Evolutionary conservation across 2,113 vertebrate species (phyloP).

Genomic region (Pedetes capensis): DNA sequence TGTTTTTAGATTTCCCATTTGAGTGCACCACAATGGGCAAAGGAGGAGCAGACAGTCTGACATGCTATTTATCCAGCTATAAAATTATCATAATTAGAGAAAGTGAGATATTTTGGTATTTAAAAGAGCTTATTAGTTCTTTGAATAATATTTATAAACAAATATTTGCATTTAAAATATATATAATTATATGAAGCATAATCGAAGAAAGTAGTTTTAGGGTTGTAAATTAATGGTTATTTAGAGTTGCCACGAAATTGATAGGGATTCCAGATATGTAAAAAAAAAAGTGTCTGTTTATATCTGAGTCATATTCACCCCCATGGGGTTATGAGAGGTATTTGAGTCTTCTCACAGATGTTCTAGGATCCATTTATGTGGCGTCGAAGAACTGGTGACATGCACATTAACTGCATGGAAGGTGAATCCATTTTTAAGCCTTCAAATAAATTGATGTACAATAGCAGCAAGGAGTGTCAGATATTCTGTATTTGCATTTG

Average conservation of each 20-base stretch:
- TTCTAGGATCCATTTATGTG: constrained; percentile 66
- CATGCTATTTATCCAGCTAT: constrained; percentile 77
- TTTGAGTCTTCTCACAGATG: constrained; percentile 75
- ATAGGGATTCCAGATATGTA: constrained; percentile 74
- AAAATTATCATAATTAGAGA: constrained; percentile 80
- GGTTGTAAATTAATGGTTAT: constrained; percentile 75
- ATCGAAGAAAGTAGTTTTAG: constrained; percentile 80
- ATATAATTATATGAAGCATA: constrained; percentile 79
- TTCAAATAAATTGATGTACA: constrained; percentile 13
- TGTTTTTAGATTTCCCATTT: constrained; percentile 70
- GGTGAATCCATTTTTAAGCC: constrained; percentile 21
- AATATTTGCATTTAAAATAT: constrained; percentile 81
- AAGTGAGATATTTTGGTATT: constrained; percentile 78
- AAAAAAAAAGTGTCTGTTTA: constrained; percentile 71
- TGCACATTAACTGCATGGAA: constrained; percentile 44
- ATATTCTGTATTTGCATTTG: not conserved
- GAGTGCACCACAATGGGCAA: constrained; percentile 70
- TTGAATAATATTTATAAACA: constrained; percentile 80
- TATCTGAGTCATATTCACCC: constrained; percentile 64
- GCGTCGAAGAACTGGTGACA: constrained; percentile 51
- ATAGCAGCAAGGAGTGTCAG: not conserved
- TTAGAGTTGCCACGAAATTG: constrained; percentile 69
- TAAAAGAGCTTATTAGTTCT: constrained; percentile 79
- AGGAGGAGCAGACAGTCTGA: constrained; percentile 68
- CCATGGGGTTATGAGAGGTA: constrained; percentile 65